These are phyloP conservation scores for Cerceris rybyensis DNA, from an alignment of 2,888 invertebrate species.

Conservation along the genomic window DNA sequence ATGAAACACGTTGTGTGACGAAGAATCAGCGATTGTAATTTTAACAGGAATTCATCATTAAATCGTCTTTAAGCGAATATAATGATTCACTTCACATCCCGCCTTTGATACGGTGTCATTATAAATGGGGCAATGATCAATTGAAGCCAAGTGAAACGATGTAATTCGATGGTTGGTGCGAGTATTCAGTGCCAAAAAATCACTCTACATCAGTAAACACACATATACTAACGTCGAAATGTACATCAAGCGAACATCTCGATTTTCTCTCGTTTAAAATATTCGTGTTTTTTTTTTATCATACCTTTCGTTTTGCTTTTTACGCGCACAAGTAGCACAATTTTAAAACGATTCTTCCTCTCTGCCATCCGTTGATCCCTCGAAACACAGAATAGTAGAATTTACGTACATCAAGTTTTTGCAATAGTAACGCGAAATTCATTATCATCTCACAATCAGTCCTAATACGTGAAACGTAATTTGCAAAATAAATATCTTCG, in stretches of 20 bases:
- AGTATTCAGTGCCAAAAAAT: conserved; percentile 9
- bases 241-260: not conserved
- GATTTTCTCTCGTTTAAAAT: not conserved
- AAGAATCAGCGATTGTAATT: no score
- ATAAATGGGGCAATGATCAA: not conserved
- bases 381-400: not conserved
- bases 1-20: no score
- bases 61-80: no score
- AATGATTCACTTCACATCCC: no score
- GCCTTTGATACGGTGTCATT: not conserved
- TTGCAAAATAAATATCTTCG: no score
- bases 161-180: conserved; percentile 12
- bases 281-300: not conserved
- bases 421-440: not conserved
- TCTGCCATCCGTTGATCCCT: no score
- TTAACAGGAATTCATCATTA: no score
- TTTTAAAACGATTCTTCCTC: no score
- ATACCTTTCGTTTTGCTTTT: no score
- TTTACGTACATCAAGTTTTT: conserved; percentile 3
- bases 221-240: not conserved
- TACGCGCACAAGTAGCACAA: no score
- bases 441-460: no score
- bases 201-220: conserved; percentile 1
- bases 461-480: no score
- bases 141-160: conserved; percentile 7